phyloP scores from a whole-genome alignment of 2,113 vertebrate genomes.

The Nesogale talazaci region DNA sequence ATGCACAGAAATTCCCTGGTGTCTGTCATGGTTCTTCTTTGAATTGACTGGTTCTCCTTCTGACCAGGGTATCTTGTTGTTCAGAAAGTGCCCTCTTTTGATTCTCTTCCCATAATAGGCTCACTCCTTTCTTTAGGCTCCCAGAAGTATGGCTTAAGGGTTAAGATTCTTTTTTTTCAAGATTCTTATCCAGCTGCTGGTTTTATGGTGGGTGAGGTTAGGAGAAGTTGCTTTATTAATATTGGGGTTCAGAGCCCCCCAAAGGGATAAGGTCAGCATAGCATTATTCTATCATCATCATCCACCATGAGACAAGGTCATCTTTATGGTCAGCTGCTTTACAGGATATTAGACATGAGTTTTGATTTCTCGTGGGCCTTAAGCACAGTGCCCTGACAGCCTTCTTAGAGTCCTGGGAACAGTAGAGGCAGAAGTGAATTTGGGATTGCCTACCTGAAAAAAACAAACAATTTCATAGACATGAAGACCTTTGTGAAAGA shows the following conservation, averaged over 20 bases:
- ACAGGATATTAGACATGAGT: neutral
- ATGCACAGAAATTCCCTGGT: neutral
- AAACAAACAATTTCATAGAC: constrained; percentile 35
- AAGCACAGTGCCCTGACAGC: neutral
- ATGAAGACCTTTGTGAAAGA: constrained; percentile 36
- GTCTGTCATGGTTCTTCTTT: neutral
- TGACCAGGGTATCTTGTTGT: neutral
- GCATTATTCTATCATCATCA: neutral
- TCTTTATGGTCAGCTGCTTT: neutral
- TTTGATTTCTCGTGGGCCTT: neutral
- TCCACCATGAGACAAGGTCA: neutral
- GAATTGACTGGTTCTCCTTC: neutral
- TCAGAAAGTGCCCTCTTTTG: neutral
- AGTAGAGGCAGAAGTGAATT: constrained; percentile 30
- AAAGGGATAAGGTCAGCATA: neutral
- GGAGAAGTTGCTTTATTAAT: neutral
- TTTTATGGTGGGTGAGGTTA: neutral
- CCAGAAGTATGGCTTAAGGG: neutral
- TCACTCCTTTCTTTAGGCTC: neutral
- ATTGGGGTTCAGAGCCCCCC: neutral
- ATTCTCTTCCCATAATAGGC: neutral
- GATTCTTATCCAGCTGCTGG: neutral
- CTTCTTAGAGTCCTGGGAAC: neutral
- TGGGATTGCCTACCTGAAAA: constrained; percentile 53
- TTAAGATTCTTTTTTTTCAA: constrained; percentile 6